A percentile compares a stretch with the other conserved stretches of the same genome.
Evolutionary conservation across 2,888 invertebrate genomes (phyloP).

Genomic region (Thereva unica): DNA sequence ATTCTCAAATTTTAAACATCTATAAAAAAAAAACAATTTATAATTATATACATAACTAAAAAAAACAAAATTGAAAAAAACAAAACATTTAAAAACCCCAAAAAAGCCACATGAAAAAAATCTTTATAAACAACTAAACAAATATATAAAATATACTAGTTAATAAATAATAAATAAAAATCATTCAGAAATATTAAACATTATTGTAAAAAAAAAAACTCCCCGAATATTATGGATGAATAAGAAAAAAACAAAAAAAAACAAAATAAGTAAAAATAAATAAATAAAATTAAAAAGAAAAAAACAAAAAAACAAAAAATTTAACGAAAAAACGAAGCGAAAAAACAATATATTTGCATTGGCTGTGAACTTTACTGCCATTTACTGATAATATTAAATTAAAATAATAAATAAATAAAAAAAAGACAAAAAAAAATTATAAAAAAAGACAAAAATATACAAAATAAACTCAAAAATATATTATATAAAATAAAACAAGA

Average conservation of each 20-base stretch:
- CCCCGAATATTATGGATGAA: not conserved
- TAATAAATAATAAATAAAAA: too few species aligned
- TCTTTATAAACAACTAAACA: too few species aligned
- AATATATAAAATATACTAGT: too few species aligned
- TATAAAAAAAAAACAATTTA: not conserved
- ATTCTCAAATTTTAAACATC: too few species aligned
- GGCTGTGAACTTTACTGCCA: slow-evolving; percentile 38
- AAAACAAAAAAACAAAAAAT: slow-evolving; percentile 5
- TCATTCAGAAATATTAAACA: not conserved
- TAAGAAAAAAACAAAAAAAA: slow-evolving; percentile 1
- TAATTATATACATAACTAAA: too few species aligned
- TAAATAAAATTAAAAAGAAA: slow-evolving; percentile 15
- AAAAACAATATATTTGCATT: slow-evolving; percentile 36
- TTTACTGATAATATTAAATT: slow-evolving; percentile 24
- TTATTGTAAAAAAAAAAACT: slow-evolving; percentile 2
- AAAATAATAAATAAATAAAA: not conserved
- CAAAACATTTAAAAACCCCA: not conserved
- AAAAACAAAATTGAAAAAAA: too few species aligned
- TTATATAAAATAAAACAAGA: not conserved
- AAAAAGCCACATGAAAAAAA: too few species aligned
- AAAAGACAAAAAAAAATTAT: not conserved
- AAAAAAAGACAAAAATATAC: not conserved
- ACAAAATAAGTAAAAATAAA: slow-evolving; percentile 10
- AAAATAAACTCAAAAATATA: not conserved
- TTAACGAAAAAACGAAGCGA: not conserved